Evolutionary conservation across 2,797 vertebrate species (phyloP), one percentile per base, ranked within the genome.

Genomic region (Cossypha niveicapilla): DNA sequence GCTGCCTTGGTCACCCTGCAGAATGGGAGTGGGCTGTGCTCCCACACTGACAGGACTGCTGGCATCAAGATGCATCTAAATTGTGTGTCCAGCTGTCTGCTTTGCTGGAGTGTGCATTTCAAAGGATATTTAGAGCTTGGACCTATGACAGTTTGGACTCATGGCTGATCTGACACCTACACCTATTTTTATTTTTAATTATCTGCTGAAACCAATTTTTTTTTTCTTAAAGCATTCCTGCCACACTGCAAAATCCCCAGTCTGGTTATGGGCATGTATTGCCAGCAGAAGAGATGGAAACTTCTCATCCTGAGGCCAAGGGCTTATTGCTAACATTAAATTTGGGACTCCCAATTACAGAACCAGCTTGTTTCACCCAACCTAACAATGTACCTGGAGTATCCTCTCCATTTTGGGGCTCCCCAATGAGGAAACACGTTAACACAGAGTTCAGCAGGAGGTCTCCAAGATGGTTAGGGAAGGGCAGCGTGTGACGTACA

Each of bases 401-500:
- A 56, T 32, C 7, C 1, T 37, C 23, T 57, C 30, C 15, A 25
- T 18, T 50, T 61, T 44, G 47, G 27, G 11, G 28, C 1, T 76
- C 19, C 34, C 24, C 30, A 22, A 44, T 47, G 62, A 74, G 25
- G 39, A 70, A 76, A 58, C 27, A 58, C 1, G 1, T 24, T 53
- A 76, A 48, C 16, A 63, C 1, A 18, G 56, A 44, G 21, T 42
- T 83, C 56, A 70, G 68, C 6, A 3, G 27, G 3, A 11, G 41
- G 15, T 54, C 9, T 6, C 60, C 39, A 25, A 37, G 61, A n/a
- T 17, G 39, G 5, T 37, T 41, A 44, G 27, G 74, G 57, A 79
- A 76, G 1, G 5, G 22, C 45, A 79, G 41, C 0, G 0, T 39
- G 18, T 24, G 56, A 48, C 6, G 1, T 7, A 10, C 0, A 0